Percentiles rank a stretch among this genome's conserved stretches.
phyloP scores from a whole-genome alignment of 2,113 vertebrate genomes.

The Pica pica region DNA sequence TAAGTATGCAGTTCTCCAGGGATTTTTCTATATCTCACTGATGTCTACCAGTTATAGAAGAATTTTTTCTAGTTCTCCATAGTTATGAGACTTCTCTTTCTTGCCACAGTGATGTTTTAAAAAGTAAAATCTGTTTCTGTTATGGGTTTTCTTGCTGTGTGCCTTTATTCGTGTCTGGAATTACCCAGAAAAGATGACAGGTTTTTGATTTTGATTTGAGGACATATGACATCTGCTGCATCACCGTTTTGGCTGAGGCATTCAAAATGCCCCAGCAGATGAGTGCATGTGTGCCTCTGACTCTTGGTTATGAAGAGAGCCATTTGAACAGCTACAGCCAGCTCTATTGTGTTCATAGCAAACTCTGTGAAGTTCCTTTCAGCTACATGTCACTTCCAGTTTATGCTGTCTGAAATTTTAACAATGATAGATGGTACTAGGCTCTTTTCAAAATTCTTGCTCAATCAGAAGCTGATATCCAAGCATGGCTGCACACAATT shows the following conservation, averaged over 20 bases:
- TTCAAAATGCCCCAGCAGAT: neutral
- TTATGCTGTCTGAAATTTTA: slow-evolving; percentile 1
- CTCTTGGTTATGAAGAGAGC: neutral
- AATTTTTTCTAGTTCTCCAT: neutral
- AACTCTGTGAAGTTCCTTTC: slow-evolving; percentile 57
- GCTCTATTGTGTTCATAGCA: slow-evolving; percentile 4
- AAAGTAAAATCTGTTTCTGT: neutral
- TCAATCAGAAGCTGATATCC: neutral
- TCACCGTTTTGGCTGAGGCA: neutral
- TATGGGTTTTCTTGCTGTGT: neutral
- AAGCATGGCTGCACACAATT: neutral
- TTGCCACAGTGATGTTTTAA: neutral
- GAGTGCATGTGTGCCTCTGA: neutral
- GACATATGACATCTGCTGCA: accelerated
- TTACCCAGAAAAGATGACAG: neutral
- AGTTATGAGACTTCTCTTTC: neutral
- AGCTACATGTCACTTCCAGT: slow-evolving; percentile 53
- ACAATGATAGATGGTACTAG: neutral
- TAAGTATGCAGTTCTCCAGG: neutral
- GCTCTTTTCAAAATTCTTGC: slow-evolving; percentile 14
- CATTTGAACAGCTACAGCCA: slow-evolving; percentile 37
- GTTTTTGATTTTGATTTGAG: neutral
- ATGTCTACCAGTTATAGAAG: neutral
- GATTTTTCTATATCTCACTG: neutral
- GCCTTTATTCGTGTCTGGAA: neutral